Conservation (phyloP, 2,797 vertebrate species). For the Notoglanidium macrostoma region DNA sequence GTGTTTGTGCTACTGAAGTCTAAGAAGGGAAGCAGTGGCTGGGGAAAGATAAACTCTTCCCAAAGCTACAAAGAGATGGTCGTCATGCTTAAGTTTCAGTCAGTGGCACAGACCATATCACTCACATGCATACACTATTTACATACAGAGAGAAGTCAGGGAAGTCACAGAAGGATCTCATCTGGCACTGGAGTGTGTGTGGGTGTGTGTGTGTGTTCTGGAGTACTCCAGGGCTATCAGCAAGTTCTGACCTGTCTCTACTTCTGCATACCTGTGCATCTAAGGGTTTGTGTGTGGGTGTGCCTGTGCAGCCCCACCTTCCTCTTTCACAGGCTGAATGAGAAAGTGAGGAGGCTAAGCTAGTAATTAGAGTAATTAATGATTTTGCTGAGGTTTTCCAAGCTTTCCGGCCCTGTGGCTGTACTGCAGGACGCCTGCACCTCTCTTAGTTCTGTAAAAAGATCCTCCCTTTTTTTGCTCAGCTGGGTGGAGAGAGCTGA, state of each 20-base stretch:
- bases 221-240: conserved; percentile 21
- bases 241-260: conserved; percentile 45
- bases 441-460: conserved; percentile 70
- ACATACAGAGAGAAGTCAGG: conserved; percentile 27
- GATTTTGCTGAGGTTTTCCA: conserved; percentile 70
- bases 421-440: conserved; percentile 62
- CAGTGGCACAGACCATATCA: conserved; percentile 59
- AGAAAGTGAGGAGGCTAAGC: conserved; percentile 70
- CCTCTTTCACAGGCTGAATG: conserved; percentile 62
- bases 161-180: conserved; percentile 5
- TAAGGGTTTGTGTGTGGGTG: conserved; percentile 40
- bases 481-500: conserved; percentile 68
- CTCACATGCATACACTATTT: conserved; percentile 50
- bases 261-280: conserved; percentile 37
- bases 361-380: conserved; percentile 80
- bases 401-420: conserved; percentile 67
- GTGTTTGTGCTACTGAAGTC: not conserved
- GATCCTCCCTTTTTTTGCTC: conserved; percentile 70
- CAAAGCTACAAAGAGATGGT: conserved; percentile 58
- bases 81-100: conserved; percentile 57
- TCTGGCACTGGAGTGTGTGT: conserved; percentile 24
- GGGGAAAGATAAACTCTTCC: conserved; percentile 59
- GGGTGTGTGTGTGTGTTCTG: conserved; percentile 21
- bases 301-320: conserved; percentile 48
- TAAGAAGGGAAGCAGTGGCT: conserved; percentile 38